phyloP scores from a whole-genome alignment of 2,113 vertebrate species.

The Zonotrichia leucophrys region DNA sequence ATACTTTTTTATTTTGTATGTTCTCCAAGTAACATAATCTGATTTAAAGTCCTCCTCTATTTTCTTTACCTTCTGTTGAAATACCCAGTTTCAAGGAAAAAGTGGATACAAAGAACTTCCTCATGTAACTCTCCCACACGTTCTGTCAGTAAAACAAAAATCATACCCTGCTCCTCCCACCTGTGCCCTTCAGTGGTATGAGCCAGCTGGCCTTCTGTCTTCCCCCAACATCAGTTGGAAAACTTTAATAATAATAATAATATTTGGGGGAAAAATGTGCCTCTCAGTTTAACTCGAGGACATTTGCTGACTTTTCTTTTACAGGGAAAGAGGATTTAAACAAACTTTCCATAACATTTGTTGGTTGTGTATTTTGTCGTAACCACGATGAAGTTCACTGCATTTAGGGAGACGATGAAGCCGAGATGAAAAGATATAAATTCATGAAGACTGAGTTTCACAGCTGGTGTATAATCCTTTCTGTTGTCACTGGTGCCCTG shows the following conservation, averaged over 20 bases:
- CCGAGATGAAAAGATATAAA: slow-evolving; percentile 76
- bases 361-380: slow-evolving; percentile 81
- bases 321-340: slow-evolving; percentile 82
- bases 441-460: slow-evolving; percentile 77
- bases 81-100: background rate
- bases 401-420: slow-evolving; percentile 69
- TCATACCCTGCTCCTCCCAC: background rate
- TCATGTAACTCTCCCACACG: background rate
- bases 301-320: slow-evolving; percentile 77
- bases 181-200: background rate
- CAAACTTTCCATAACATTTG: slow-evolving; percentile 77
- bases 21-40: background rate
- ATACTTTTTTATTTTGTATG: background rate
- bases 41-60: background rate
- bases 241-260: background rate
- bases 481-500: slow-evolving; percentile 75
- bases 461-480: slow-evolving; percentile 82
- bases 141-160: background rate
- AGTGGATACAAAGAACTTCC: background rate
- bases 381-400: slow-evolving; percentile 78
- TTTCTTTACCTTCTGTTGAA: background rate
- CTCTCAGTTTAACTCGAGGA: slow-evolving; percentile 74
- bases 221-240: slow-evolving; percentile 46
- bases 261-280: background rate
- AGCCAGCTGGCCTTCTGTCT: slow-evolving; percentile 71